Percentiles rank a stretch among this genome's conserved stretches.
Conservation (phyloP, 2,888 invertebrate genomes). For the Hirtodrosophila duncani region DNA sequence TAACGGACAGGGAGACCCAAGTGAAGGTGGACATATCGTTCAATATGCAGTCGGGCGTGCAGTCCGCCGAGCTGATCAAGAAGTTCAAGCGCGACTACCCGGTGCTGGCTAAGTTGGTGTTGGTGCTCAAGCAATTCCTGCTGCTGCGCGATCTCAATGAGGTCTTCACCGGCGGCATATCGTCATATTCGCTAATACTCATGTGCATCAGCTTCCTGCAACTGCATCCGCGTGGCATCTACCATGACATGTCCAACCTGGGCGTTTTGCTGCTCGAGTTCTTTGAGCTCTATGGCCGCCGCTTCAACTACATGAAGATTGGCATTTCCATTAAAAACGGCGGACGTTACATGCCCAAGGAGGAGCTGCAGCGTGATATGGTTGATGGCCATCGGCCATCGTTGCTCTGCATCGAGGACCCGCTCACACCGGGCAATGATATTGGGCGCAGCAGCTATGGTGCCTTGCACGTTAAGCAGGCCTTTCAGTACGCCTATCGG, state of each 20-base stretch:
- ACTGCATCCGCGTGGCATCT: conserved; percentile 91
- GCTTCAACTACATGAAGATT: conserved; percentile 95
- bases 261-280: conserved; percentile 97
- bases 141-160: conserved; percentile 98
- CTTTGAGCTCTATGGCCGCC: conserved; percentile 97
- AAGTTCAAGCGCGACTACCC: conserved; percentile 93
- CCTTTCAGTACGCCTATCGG: conserved; percentile 97
- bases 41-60: conserved; percentile 98
- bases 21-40: conserved; percentile 99
- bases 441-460: conserved; percentile 98
- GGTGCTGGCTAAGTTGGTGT: conserved; percentile 93
- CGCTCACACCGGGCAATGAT: conserved; percentile 96
- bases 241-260: conserved; percentile 86
- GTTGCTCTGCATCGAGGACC: conserved; percentile 97
- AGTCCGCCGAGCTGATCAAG: conserved; percentile 97
- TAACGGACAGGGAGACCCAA: conserved; percentile 88
- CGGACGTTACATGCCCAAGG: conserved; percentile 95
- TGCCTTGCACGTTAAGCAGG: conserved; percentile 86
- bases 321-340: conserved; percentile 93
- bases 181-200: conserved; percentile 98
- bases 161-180: conserved; percentile 99
- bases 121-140: conserved; percentile 98
- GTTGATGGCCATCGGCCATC: conserved; percentile 96
- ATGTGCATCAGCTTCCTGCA: conserved; percentile 99
- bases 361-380: conserved; percentile 95